These are phyloP conservation scores for Drosophila azteca DNA, from an alignment of 1,140 invertebrate genomes.

Conservation along the genomic window DNA sequence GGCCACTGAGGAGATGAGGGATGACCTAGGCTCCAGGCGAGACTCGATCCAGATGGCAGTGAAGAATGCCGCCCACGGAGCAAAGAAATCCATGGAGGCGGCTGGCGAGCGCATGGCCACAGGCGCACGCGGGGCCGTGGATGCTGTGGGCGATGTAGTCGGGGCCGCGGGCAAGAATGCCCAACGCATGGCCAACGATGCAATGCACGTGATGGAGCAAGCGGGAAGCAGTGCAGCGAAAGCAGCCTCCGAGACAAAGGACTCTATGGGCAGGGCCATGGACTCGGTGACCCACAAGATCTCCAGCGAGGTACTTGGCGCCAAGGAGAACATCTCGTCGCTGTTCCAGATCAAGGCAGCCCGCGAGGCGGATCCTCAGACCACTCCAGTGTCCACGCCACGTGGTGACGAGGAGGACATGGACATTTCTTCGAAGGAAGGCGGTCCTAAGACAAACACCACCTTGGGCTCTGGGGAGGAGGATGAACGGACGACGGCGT, in stretches of 20 bases:
- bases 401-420: conserved; percentile 28
- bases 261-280: conserved; percentile 70
- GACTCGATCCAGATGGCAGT: conserved; percentile 54
- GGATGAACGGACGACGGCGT: conserved; percentile 79
- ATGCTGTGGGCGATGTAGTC: conserved; percentile 60
- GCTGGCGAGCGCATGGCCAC: conserved; percentile 71
- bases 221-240: conserved; percentile 62
- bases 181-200: conserved; percentile 52
- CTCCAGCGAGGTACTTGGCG: conserved; percentile 65
- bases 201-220: conserved; percentile 58
- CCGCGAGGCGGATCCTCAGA: conserved; percentile 43
- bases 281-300: conserved; percentile 71
- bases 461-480: conserved; percentile 62
- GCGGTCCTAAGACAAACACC: conserved; percentile 50
- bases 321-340: conserved; percentile 74
- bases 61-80: conserved; percentile 61
- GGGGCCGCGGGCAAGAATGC: conserved; percentile 55
- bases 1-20: conserved; percentile 20
- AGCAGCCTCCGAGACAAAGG: conserved; percentile 57
- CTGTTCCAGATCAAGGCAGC: conserved; percentile 75
- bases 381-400: conserved; percentile 40
- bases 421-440: conserved; percentile 55
- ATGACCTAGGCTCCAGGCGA: conserved; percentile 48
- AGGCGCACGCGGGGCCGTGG: conserved; percentile 62
- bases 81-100: conserved; percentile 61